These are phyloP conservation scores for Halcyon leucocephala DNA, from an alignment of 2,797 vertebrate genomes.

Conservation along the genomic window DNA sequence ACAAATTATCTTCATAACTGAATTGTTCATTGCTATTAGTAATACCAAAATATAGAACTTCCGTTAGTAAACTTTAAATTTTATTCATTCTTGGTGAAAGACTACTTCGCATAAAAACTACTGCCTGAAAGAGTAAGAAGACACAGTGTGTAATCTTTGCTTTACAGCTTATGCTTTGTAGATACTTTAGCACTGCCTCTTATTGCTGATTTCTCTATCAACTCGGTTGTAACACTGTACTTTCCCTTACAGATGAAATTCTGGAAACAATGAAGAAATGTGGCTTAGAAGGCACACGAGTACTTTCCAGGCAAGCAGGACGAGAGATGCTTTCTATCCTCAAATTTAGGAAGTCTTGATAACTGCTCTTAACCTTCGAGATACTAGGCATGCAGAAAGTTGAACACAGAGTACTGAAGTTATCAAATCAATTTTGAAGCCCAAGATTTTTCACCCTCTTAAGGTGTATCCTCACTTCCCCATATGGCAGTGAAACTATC, in stretches of 20 bases:
- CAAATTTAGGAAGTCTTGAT: constrained; percentile 79
- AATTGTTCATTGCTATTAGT: not conserved
- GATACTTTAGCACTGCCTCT: not conserved
- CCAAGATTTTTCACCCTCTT: not conserved
- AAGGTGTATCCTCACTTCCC: not conserved
- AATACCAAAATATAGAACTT: not conserved
- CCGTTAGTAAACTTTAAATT: not conserved
- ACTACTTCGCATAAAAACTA: not conserved
- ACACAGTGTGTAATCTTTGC: not conserved
- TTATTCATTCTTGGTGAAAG: not conserved
- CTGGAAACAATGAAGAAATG: constrained; percentile 75
- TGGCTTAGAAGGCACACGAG: constrained; percentile 81
- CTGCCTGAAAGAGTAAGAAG: not conserved
- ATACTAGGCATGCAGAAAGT: not conserved
- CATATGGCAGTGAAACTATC: not conserved
- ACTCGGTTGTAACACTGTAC: not conserved
- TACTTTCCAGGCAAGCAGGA: constrained; percentile 85
- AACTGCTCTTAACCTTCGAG: not conserved
- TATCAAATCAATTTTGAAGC: not conserved
- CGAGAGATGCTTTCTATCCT: constrained; percentile 87
- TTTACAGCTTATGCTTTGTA: not conserved
- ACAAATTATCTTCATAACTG: not conserved
- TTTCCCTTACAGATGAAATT: constrained; percentile 87
- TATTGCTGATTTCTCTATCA: not conserved
- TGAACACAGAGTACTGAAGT: not conserved